phyloP scores from a whole-genome alignment of 1,140 invertebrate species.

The Gonioctena quinquepunctata region DNA sequence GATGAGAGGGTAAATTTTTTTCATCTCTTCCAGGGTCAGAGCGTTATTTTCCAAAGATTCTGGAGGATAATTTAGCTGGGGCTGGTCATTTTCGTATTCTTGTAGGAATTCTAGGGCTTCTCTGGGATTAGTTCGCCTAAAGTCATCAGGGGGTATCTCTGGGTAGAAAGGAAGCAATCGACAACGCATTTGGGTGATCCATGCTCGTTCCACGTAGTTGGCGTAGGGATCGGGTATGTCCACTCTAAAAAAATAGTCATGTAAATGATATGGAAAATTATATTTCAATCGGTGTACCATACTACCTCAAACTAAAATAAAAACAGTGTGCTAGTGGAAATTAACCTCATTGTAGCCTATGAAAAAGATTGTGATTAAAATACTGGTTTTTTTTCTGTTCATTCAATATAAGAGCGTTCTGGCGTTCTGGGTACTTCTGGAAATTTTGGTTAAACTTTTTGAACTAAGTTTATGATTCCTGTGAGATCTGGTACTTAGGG shows the following conservation, averaged over 20 bases:
- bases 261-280: too few species aligned
- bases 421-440: too few species aligned
- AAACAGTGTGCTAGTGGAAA: too few species aligned
- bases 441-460: too few species aligned
- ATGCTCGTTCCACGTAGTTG: slow-evolving; percentile 43
- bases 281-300: too few species aligned
- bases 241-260: slow-evolving; percentile 41
- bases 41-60: background rate
- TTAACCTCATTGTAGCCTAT: too few species aligned
- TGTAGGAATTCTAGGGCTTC: slow-evolving; percentile 33
- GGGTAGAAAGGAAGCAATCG: slow-evolving; percentile 34
- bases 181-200: slow-evolving; percentile 47
- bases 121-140: slow-evolving; percentile 48
- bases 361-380: too few species aligned
- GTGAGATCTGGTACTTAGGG: too few species aligned
- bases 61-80: background rate
- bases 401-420: too few species aligned
- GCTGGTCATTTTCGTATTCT: background rate
- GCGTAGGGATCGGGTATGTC: slow-evolving; percentile 49
- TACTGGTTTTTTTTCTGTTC: too few species aligned
- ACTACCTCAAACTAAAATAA: too few species aligned
- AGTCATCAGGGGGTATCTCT: background rate
- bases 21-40: background rate
- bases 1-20: slow-evolving; percentile 39
- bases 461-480: too few species aligned